phyloP scores from a whole-genome alignment of 35 echinoderm and acorn worm species.

The Strongylocentrotus purpuratus region DNA sequence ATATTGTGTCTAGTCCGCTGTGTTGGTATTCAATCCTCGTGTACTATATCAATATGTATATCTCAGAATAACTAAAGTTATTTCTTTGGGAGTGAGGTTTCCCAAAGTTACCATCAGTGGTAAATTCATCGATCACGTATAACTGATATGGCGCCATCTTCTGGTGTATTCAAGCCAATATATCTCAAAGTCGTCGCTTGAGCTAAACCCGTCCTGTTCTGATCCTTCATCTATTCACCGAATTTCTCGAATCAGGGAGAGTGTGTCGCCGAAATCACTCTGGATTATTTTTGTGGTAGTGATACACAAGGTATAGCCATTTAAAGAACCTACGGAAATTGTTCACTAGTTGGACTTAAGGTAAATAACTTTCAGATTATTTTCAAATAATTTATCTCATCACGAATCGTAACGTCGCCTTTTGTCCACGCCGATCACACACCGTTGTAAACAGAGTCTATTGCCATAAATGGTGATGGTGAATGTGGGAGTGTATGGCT shows the following conservation, averaged over 20 bases:
- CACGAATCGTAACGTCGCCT: background rate
- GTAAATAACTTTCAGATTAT: background rate
- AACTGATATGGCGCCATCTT: background rate
- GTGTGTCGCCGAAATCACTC: background rate
- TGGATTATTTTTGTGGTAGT: background rate
- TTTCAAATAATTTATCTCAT: background rate
- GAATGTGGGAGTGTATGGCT: constrained; percentile 2
- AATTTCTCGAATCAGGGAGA: background rate
- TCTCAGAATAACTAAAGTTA: too few relatives aligned
- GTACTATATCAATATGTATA: too few relatives aligned
- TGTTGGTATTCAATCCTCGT: too few relatives aligned
- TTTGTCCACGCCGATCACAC: background rate
- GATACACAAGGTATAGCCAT: background rate
- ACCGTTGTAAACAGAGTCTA: constrained; percentile 9
- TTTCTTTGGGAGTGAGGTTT: too few relatives aligned
- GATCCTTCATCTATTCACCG: background rate
- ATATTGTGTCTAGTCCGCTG: too few relatives aligned
- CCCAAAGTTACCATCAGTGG: too few relatives aligned
- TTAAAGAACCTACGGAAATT: background rate
- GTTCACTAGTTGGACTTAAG: background rate
- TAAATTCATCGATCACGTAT: too few relatives aligned
- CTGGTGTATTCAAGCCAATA: background rate
- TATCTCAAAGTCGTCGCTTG: too few relatives aligned
- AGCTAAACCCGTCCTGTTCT: too few relatives aligned
- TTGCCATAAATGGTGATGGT: constrained; percentile 35